These are phyloP conservation scores for Gymnoscopelus braueri DNA, from an alignment of 2,797 vertebrate species.

Conservation along the genomic window DNA sequence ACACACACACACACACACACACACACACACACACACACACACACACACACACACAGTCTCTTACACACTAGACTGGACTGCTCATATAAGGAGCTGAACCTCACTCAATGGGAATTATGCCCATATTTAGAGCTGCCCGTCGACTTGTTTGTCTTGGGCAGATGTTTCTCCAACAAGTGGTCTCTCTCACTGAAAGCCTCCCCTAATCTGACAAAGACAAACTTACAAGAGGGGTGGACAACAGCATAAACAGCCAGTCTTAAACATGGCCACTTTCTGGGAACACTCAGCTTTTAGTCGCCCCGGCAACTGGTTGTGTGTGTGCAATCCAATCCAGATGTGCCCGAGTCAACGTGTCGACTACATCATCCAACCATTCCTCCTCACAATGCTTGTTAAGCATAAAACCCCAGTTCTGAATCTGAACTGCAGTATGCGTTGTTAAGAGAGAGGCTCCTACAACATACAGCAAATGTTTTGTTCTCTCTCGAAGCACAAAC, in stretches of 20 bases:
- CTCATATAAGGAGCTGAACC: constrained; percentile 85
- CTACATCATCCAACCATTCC: constrained; percentile 48
- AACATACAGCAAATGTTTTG: constrained; percentile 25
- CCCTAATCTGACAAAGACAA: constrained; percentile 48
- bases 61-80: constrained; percentile 62
- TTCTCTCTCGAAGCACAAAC: constrained; percentile 28
- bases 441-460: constrained; percentile 18
- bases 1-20: constrained; percentile 14
- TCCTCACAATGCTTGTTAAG: constrained; percentile 37
- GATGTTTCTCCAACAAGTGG: constrained; percentile 60
- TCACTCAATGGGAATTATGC: constrained; percentile 81
- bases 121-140: constrained; percentile 85
- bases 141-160: constrained; percentile 76
- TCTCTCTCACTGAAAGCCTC: constrained; percentile 48
- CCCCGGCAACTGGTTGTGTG: constrained; percentile 35
- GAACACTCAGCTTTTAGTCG: constrained; percentile 40
- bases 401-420: constrained; percentile 34
- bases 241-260: constrained; percentile 48
- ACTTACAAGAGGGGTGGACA: constrained; percentile 50
- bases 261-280: constrained; percentile 60
- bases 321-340: constrained; percentile 74
- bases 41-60: constrained; percentile 40
- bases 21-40: constrained; percentile 24
- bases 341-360: constrained; percentile 22
- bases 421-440: constrained; percentile 22